Percentiles rank a stretch among this genome's conserved stretches.
phyloP scores from a whole-genome alignment of 2,888 invertebrate genomes.

The Acanthacorydalis orientalis region DNA sequence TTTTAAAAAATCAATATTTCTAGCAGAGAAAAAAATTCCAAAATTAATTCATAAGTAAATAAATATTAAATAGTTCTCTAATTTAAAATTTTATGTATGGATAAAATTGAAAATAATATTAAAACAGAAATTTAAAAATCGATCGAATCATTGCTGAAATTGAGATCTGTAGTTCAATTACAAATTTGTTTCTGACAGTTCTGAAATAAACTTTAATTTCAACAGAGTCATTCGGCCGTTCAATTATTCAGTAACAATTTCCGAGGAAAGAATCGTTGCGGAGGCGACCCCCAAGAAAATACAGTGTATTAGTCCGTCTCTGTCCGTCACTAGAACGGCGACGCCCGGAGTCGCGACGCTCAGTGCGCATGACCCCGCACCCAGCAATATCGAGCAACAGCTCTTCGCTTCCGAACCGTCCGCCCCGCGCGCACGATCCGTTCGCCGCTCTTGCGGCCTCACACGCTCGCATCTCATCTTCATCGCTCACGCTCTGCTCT shows the following conservation, averaged over 20 bases:
- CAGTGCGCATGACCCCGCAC: slow-evolving; percentile 10
- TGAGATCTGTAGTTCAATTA: too few species aligned
- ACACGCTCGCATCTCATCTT: background rate
- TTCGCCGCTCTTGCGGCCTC: background rate
- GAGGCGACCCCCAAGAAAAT: background rate
- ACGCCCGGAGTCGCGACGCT: slow-evolving; percentile 18
- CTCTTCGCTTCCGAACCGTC: background rate
- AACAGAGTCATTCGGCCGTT: background rate
- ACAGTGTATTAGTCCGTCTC: background rate
- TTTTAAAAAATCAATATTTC: too few species aligned
- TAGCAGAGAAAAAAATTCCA: too few species aligned
- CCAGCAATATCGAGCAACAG: slow-evolving; percentile 6
- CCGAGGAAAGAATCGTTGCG: background rate
- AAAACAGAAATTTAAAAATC: too few species aligned
- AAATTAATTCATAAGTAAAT: too few species aligned
- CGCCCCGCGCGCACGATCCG: too few species aligned
- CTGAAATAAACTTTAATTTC: too few species aligned
- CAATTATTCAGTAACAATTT: background rate
- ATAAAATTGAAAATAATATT: too few species aligned
- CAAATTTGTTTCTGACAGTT: too few species aligned
- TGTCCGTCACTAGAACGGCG: slow-evolving; percentile 12
- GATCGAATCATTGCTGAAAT: too few species aligned
- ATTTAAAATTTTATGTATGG: too few species aligned
- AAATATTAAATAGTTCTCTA: too few species aligned
- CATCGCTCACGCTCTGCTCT: background rate